These are phyloP conservation scores for Augiades crinisus DNA, from an alignment of 2,888 invertebrate species.

Conservation along the genomic window DNA sequence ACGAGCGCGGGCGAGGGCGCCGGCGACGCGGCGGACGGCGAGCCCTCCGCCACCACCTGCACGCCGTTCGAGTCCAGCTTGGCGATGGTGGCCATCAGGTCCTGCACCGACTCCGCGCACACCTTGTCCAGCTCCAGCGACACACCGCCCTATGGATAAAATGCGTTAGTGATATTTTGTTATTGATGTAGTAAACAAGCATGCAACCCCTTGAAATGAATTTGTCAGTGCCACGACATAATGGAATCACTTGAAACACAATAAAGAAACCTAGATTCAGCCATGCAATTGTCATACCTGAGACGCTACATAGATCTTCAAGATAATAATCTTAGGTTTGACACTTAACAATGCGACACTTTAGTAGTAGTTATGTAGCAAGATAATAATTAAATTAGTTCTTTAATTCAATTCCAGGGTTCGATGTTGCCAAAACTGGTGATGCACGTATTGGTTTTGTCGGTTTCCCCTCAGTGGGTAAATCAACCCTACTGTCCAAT, in stretches of 20 bases:
- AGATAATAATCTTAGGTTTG: too few species aligned
- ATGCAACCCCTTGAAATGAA: too few species aligned
- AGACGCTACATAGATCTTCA: too few species aligned
- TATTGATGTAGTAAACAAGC: too few species aligned
- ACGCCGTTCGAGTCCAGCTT: slow-evolving; percentile 94
- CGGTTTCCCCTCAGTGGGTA: slow-evolving; percentile 99
- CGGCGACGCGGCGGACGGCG: slow-evolving; percentile 62
- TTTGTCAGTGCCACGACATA: too few species aligned
- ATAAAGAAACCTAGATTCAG: too few species aligned
- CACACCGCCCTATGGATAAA: slow-evolving; percentile 60
- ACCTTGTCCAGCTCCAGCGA: slow-evolving; percentile 86
- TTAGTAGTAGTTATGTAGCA: too few species aligned
- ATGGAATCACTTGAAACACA: too few species aligned
- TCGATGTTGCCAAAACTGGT: slow-evolving; percentile 99
- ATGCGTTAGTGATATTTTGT: too few species aligned
- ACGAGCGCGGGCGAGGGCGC: slow-evolving; percentile 85
- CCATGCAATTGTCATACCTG: too few species aligned
- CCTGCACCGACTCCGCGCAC: slow-evolving; percentile 92
- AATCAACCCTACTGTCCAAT: slow-evolving; percentile 97
- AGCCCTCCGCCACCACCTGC: slow-evolving; percentile 80
- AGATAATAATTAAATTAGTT: too few species aligned
- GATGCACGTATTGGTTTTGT: slow-evolving; percentile 99
- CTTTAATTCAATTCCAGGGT: slow-evolving; percentile 85
- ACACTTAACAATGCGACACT: too few species aligned
- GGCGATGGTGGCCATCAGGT: slow-evolving; percentile 93